Evolutionary conservation across 2,797 vertebrate species (phyloP).

Genomic region (Mormyrops boulengeri): DNA sequence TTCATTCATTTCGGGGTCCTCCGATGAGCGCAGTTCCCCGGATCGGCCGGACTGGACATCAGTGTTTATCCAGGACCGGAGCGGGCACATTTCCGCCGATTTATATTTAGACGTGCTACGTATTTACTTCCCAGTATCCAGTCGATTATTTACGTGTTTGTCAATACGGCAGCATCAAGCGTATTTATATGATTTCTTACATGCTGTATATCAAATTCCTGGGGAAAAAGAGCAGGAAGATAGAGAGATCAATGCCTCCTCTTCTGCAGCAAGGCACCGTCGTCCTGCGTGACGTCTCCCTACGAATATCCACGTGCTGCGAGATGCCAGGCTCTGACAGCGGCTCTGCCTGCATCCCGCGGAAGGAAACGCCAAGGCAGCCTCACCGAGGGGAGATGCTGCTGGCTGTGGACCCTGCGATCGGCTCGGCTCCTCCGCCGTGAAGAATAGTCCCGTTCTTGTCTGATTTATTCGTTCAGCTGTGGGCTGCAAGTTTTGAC

Average conservation of each 20-base stretch:
- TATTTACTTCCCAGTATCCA: background rate
- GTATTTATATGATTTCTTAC: background rate
- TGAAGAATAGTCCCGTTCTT: background rate
- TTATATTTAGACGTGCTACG: background rate
- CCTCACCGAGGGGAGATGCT: background rate
- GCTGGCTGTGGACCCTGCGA: background rate
- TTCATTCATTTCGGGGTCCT: background rate
- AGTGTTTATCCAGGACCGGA: background rate
- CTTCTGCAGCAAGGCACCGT: background rate
- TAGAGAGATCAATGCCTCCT: background rate
- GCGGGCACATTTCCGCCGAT: background rate
- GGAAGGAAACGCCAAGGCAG: background rate
- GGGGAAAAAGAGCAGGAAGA: background rate
- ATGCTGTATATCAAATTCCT: background rate
- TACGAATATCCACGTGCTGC: background rate
- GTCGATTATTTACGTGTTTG: background rate
- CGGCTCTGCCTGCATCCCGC: background rate
- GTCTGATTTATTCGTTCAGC: background rate
- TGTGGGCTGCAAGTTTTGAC: background rate
- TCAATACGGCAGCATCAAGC: background rate
- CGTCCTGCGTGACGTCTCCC: background rate
- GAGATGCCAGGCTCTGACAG: background rate
- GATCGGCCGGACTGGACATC: background rate
- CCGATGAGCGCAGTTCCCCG: constrained; percentile 4
- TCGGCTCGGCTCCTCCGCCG: background rate